Percentiles rank a stretch among this genome's conserved stretches.
Conservation (phyloP, 2,113 vertebrate species). For the Aptenodytes patagonicus region DNA sequence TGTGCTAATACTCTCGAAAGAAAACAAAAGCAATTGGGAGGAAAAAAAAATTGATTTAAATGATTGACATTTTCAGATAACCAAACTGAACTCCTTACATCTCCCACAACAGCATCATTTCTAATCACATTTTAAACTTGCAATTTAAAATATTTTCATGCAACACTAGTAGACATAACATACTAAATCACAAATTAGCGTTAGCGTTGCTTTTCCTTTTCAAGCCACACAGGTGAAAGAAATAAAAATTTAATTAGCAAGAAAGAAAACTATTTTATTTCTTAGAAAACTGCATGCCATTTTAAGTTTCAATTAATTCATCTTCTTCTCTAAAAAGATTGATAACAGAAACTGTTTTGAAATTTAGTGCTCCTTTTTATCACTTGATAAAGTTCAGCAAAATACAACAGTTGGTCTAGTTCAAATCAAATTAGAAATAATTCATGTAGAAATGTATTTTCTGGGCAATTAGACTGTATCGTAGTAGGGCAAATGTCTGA, state of each 20-base stretch:
- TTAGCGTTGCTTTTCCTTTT: not conserved
- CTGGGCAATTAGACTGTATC: conserved; percentile 94
- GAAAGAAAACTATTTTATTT: conserved; percentile 4
- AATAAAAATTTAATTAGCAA: not conserved
- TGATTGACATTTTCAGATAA: not conserved
- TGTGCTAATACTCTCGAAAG: not conserved
- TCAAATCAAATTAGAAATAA: conserved; percentile 96
- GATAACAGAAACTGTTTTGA: conserved; percentile 16
- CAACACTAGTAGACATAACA: not conserved
- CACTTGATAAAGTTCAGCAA: conserved; percentile 66
- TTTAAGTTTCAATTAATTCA: conserved; percentile 32
- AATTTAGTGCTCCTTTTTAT: conserved; percentile 67
- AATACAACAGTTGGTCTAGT: conserved; percentile 93
- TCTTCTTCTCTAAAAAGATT: not conserved
- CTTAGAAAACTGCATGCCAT: not conserved
- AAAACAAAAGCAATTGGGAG: not conserved
- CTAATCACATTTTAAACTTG: not conserved
- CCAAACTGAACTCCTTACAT: not conserved
- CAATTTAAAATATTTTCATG: conserved; percentile 26
- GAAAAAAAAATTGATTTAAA: not conserved
- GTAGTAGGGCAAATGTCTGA: conserved; percentile 87
- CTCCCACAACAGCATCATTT: not conserved
- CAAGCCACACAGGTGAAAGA: not conserved
- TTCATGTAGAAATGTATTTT: conserved; percentile 94
- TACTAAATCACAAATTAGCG: not conserved